Percentiles rank a stretch among this genome's conserved stretches.
phyloP scores from a whole-genome alignment of 2,888 invertebrate genomes.

The Hipparchia semele region DNA sequence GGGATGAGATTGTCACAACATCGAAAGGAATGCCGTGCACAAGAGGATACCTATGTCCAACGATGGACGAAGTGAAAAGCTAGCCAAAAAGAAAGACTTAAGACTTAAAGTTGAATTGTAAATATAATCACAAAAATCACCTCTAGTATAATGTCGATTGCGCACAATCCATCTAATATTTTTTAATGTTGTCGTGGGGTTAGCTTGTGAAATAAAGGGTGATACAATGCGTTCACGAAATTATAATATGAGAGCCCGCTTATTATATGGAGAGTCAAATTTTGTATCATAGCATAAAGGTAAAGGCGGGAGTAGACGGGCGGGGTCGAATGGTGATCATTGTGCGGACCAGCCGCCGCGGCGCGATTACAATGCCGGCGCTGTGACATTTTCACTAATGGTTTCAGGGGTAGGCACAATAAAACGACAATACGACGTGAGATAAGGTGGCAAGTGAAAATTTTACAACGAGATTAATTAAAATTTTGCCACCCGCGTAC shows the following conservation, averaged over 20 bases:
- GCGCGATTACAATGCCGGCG: constrained; percentile 77
- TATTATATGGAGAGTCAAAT: constrained; percentile 77
- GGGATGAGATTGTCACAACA: too few species aligned
- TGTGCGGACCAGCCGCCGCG: constrained; percentile 75
- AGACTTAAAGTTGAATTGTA: too few species aligned
- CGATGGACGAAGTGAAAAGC: too few species aligned
- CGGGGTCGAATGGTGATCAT: constrained; percentile 77
- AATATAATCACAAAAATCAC: too few species aligned
- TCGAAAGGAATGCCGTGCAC: too few species aligned
- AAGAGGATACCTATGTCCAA: too few species aligned
- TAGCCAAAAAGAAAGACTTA: too few species aligned
- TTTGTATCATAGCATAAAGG: constrained; percentile 77
- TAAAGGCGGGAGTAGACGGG: constrained; percentile 68
- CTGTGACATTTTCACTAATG: constrained; percentile 83
- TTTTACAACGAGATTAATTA: constrained; percentile 80
- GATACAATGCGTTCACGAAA: constrained; percentile 49
- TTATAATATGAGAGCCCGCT: constrained; percentile 51
- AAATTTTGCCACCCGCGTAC: constrained; percentile 54
- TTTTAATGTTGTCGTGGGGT: constrained; percentile 35
- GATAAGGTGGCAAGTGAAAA: constrained; percentile 82
- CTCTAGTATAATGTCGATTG: background rate
- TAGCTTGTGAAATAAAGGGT: constrained; percentile 49
- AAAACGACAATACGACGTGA: constrained; percentile 81
- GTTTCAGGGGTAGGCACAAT: constrained; percentile 80
- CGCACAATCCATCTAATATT: background rate